A percentile compares a stretch with the other conserved stretches of the same genome.
phyloP scores from a whole-genome alignment of 2,888 invertebrate genomes.

The Coenonympha glycerion region DNA sequence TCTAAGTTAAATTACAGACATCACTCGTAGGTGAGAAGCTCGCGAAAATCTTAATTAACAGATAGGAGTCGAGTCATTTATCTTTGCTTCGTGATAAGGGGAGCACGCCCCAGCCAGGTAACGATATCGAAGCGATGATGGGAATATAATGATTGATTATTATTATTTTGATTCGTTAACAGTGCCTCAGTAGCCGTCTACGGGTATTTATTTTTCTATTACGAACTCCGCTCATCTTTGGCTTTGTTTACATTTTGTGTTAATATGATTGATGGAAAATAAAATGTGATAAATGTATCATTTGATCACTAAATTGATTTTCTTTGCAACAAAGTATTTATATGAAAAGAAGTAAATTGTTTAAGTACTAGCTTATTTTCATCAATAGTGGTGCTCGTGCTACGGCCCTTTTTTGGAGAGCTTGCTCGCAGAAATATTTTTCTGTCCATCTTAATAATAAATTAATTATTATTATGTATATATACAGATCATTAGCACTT shows the following conservation, averaged over 20 bases:
- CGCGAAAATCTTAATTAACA: slow-evolving; percentile 76
- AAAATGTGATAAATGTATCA: slow-evolving; percentile 12
- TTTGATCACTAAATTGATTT: neutral
- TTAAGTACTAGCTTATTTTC: neutral
- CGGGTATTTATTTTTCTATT: slow-evolving; percentile 21
- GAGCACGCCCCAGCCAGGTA: slow-evolving; percentile 48
- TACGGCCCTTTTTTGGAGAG: no score
- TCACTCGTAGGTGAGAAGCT: slow-evolving; percentile 64
- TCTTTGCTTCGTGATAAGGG: slow-evolving; percentile 64
- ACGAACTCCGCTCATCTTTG: slow-evolving; percentile 2
- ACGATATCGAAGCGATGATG: slow-evolving; percentile 48
- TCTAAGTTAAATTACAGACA: slow-evolving; percentile 66
- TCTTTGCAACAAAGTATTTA: neutral
- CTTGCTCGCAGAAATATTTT: no score
- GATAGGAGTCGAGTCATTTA: slow-evolving; percentile 63
- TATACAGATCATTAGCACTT: no score
- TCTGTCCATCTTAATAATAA: no score
- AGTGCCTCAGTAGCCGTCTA: slow-evolving; percentile 20
- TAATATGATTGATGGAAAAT: slow-evolving; percentile 18
- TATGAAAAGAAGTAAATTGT: neutral
- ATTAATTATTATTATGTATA: no score
- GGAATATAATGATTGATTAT: slow-evolving; percentile 49
- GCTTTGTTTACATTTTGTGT: slow-evolving; percentile 12
- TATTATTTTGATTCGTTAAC: slow-evolving; percentile 36
- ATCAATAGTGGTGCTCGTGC: no score